Base-by-base conservation (phyloP, 2,113 vertebrate species). In the Nasalis larvatus region DNA sequence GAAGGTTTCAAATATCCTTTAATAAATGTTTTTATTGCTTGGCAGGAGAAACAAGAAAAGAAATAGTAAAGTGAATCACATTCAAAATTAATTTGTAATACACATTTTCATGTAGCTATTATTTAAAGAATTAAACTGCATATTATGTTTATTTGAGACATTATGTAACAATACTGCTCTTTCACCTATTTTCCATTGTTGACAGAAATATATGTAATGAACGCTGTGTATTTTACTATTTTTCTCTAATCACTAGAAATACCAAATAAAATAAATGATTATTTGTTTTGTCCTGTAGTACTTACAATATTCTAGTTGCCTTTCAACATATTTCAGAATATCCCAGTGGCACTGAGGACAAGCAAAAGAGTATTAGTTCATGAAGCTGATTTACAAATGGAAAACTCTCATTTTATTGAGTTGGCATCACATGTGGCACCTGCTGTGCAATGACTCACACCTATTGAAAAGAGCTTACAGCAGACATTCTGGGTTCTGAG, bases 301-400 rank as follows among this genome's bases (percentile, higher is more conserved):
- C 96, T 98, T 96, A 60, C 97, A 95, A 73, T 74, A 47, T 81
- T 91, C 35, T 89, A 74, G 30, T 94, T 97, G 98, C 95, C 47
- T 73, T 92, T 69, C 91, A 82, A 83, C 14, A 66, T 94, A 81
- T 98, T 96, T 96, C 84, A 91, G 76, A 92, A 40, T 97, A 96
- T 97, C 95, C 56, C 58, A 56, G 2, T 95, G 94, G 89, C 91
- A 95, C 37, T 95, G 78, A 97, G 35, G 45, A 58, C 45, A 97
- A 97, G 89, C 95, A 87, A 95, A 94, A 97, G 88, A 95, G 86
- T 93, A 94, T 96, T 97, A 97, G 83, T 89, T 95, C 86, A 96
- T 94, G 92, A 96, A 95, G 83, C 93, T 95, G 88, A 96, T 98
- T 97, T 98, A 97, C 97, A 77, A 97, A 97, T 93, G 54, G 68